Evolutionary conservation across 2,888 invertebrate species (phyloP), one percentile per base, ranked within the genome.

Genomic region (Drosophila quinaria): DNA sequence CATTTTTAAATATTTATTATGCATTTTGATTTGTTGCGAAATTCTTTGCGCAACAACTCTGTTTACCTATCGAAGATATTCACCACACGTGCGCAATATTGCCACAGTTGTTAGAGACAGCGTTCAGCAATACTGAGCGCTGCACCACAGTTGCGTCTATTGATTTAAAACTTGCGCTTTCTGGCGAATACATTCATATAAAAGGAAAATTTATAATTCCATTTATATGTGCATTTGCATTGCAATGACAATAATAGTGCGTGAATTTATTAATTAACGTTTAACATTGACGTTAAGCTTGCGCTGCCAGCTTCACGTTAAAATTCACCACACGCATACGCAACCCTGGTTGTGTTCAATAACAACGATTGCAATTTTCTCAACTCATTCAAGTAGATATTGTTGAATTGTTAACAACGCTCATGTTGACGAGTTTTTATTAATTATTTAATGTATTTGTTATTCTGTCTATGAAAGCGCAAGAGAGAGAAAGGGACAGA

Each of bases 361-460:
- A 9, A 33, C 41, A 13, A 49, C 13, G 44, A 39, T 50, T 51
- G 58, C 71, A 72, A 75, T 77, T 52, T 65, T 59, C 51, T 42
- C 62, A 60, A 73, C 58, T 90, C 91, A 91, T 90, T 91, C 86
- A 91, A 91, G 92, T 91, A 90, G 90, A 91, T 90, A 86, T 90
- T 90, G 91, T 92, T 92, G 92, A 91, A 91, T 90, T 90, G 91
- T 90, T 91, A 90, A 87, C 87, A 77, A 78, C 89, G 83, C 81
- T 74, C 70, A 83, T 85, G 89, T 91, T 88, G 90, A 82, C 77
- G 79, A 89, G 90, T 90, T 89, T 86, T 80, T 22, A 22, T 25
- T 85, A 85, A 87, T 85, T 87, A 84, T 89, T 81, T 88, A 83
- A 84, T 84, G 83, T 84, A 83, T 90, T 90, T 87, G 90, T 78